These are phyloP conservation scores for Eupleurogrammus muticus DNA, from an alignment of 2,797 vertebrate species.

Conservation along the genomic window DNA sequence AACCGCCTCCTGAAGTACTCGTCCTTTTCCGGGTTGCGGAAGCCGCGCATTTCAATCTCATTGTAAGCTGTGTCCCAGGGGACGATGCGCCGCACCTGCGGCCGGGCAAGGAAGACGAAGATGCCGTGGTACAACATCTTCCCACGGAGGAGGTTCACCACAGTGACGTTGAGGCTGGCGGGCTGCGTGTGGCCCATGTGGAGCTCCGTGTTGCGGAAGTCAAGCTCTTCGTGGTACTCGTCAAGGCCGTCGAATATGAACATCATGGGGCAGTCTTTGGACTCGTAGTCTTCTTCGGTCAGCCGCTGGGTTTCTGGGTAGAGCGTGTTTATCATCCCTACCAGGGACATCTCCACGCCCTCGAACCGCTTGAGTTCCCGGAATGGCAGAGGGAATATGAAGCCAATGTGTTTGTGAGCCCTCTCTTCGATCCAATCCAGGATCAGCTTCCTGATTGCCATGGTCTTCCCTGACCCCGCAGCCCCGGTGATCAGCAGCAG, in stretches of 20 bases:
- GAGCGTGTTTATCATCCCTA: conserved; percentile 69
- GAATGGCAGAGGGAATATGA: conserved; percentile 80
- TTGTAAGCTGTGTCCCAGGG: conserved; percentile 67
- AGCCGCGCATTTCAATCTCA: conserved; percentile 77
- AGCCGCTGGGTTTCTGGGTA: conserved; percentile 78
- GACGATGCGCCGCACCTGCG: conserved; percentile 40
- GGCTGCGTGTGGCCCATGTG: conserved; percentile 35
- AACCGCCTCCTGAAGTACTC: conserved; percentile 79
- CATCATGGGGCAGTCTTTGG: conserved; percentile 61
- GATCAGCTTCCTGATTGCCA: conserved; percentile 73
- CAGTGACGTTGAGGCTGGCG: conserved; percentile 49
- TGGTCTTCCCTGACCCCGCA: conserved; percentile 83
- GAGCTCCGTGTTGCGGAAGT: conserved; percentile 67
- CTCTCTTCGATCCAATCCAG: conserved; percentile 79
- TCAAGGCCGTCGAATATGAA: conserved; percentile 84
- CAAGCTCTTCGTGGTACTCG: conserved; percentile 66
- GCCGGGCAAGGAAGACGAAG: conserved; percentile 67
- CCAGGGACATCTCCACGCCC: conserved; percentile 52
- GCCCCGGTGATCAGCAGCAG: conserved; percentile 67
- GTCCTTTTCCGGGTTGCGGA: conserved; percentile 69
- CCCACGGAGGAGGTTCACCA: conserved; percentile 80
- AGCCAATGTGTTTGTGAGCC: conserved; percentile 67
- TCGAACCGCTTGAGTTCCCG: conserved; percentile 74
- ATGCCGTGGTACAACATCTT: conserved; percentile 62
- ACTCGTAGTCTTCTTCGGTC: conserved; percentile 48